These are phyloP conservation scores for Thaleichthys pacificus DNA, from an alignment of 2,797 vertebrate species.

Conservation along the genomic window DNA sequence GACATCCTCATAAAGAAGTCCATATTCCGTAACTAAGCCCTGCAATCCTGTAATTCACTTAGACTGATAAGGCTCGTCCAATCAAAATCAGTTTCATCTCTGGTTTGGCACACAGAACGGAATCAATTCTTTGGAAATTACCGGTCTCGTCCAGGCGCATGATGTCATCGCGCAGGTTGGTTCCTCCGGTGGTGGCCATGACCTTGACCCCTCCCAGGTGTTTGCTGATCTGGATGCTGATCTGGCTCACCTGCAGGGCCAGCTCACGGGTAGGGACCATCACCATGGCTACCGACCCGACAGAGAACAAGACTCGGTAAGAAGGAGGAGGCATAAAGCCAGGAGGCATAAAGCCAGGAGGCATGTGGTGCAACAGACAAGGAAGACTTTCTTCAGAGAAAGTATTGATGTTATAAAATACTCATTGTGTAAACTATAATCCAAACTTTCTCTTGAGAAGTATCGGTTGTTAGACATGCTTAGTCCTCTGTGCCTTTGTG, in stretches of 20 bases:
- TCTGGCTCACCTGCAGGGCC: slow-evolving; percentile 82
- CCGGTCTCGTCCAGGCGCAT: slow-evolving; percentile 81
- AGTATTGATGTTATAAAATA: neutral
- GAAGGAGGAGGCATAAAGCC: neutral
- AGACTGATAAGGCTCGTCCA: no score
- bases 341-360: neutral
- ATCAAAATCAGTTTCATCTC: no score
- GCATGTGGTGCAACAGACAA: neutral
- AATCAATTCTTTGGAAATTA: slow-evolving; percentile 35
- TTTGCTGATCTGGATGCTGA: slow-evolving; percentile 82
- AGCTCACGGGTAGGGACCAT: slow-evolving; percentile 82
- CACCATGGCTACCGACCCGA: slow-evolving; percentile 66
- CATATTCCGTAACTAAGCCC: no score
- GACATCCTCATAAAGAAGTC: no score
- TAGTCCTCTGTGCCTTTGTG: neutral
- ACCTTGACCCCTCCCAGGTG: slow-evolving; percentile 81
- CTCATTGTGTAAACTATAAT: no score
- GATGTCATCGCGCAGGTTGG: slow-evolving; percentile 82
- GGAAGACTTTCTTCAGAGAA: neutral
- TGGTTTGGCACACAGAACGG: no score
- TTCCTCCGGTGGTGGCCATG: slow-evolving; percentile 83
- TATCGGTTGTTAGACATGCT: no score
- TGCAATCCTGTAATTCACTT: no score
- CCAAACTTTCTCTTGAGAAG: neutral
- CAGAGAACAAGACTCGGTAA: neutral